Evolutionary conservation across 2,888 invertebrate genomes (phyloP).

Genomic region (Bembecia ichneumoniformis): DNA sequence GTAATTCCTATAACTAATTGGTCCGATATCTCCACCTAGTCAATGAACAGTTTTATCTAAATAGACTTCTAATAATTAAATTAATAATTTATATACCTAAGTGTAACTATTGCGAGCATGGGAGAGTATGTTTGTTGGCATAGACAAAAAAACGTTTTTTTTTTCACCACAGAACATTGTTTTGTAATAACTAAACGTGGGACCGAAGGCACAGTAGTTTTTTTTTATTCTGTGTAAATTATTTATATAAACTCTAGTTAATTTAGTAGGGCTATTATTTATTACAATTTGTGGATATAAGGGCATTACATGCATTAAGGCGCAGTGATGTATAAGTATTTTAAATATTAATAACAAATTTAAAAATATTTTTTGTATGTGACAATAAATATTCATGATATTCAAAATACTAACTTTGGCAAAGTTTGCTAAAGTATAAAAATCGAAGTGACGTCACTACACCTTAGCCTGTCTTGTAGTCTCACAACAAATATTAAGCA

Average conservation of each 20-base stretch:
- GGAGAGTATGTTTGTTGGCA: constrained; percentile 43
- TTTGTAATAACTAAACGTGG: constrained; percentile 20
- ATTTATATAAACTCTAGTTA: constrained; percentile 57
- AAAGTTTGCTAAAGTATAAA: too few species aligned
- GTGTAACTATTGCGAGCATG: constrained; percentile 35
- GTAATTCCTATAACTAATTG: constrained; percentile 12
- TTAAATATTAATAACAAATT: constrained; percentile 5
- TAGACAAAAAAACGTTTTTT: too few species aligned
- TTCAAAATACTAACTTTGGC: too few species aligned
- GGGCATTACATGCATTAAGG: constrained; percentile 33
- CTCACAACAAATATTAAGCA: constrained; percentile 73
- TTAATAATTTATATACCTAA: constrained; percentile 43
- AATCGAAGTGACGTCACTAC: constrained; percentile 29
- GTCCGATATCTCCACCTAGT: constrained; percentile 59
- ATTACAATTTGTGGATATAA: constrained; percentile 47
- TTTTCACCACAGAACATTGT: too few species aligned
- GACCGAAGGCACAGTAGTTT: constrained; percentile 28
- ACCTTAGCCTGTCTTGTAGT: constrained; percentile 37
- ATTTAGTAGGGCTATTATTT: constrained; percentile 59
- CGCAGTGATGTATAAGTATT: constrained; percentile 31
- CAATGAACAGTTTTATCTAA: constrained; percentile 63
- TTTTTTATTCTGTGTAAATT: constrained; percentile 61
- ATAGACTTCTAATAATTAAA: constrained; percentile 30
- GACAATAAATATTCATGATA: too few species aligned
- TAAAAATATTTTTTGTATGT: constrained; percentile 1